Percentiles rank a stretch among this genome's conserved stretches.
Conservation (phyloP, 2,113 vertebrate species). For the Cololabis saira region DNA sequence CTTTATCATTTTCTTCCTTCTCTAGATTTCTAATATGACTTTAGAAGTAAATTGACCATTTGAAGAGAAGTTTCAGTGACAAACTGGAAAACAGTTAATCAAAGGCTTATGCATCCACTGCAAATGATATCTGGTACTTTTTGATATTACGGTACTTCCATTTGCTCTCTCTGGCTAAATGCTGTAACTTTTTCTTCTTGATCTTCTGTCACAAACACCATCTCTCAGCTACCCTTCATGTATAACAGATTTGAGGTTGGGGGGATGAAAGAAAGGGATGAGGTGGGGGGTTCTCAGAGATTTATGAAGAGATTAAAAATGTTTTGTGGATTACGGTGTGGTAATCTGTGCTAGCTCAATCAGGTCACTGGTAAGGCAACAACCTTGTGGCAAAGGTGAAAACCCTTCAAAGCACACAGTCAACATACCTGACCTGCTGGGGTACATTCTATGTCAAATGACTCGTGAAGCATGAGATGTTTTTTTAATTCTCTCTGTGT, state of each 20-base stretch:
- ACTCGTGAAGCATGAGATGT: background rate
- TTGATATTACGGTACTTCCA: no score
- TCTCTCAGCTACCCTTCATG: conserved; percentile 5
- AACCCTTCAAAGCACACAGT: conserved; percentile 8
- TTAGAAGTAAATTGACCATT: no score
- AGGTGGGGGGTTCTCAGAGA: conserved; percentile 27
- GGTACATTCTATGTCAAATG: background rate
- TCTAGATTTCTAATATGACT: no score
- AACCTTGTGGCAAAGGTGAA: conserved; percentile 40
- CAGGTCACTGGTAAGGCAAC: conserved; percentile 52
- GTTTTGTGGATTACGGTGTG: conserved; percentile 70
- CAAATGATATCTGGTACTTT: no score
- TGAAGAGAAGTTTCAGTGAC: no score
- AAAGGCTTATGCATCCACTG: no score
- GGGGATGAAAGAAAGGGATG: conserved; percentile 1
- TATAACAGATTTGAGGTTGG: conserved; percentile 10
- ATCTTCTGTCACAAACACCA: conserved; percentile 8
- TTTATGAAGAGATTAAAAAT: conserved; percentile 75
- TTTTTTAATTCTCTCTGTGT: background rate
- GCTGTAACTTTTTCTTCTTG: conserved; percentile 2
- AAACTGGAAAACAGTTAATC: no score
- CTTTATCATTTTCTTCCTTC: no score
- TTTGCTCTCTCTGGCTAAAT: conserved; percentile 5
- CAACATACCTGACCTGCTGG: conserved; percentile 7
- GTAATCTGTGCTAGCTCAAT: conserved; percentile 69